Base-by-base conservation (phyloP, 2,888 invertebrate genomes). In the Watsonalla cultraria region DNA sequence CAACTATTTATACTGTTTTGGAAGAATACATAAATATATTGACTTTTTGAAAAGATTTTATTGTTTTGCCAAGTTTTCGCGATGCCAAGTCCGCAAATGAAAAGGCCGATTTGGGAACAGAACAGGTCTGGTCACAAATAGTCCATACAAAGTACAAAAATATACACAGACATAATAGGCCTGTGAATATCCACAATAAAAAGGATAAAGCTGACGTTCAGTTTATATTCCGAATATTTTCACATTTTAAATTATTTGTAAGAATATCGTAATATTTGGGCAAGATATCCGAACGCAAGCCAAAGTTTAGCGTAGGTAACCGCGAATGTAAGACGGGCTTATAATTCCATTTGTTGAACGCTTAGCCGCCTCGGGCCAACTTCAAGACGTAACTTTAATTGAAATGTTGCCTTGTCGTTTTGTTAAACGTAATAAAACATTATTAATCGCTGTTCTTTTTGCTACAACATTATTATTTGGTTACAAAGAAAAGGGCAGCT, bases 341-440 rank as follows among this genome's bases (percentile, higher is more conserved):
- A 77, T 79, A 80, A 78, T 77, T 77, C 71, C 76, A 80, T 80
- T 80, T 73, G 76, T 71, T 71, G 64, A 70, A 65, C 68, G 66
- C 60, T 65, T 65, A 69, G 67, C 66, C 63, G 61, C 64, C 59
- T 57, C 46, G 34, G 52, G 33, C 47, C 59, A 60, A 65, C 65
- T 67, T 64, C 60, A 66, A 66, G 64, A 68, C 66, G 59, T 64
- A 71, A 76, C 67, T 75, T 73, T 75, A 75, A 77, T 74, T 77
- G 75, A 76, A 75, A 76, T 70, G 70, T 70, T 66, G 72, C 71
- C 76, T 72, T 61, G 57, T 33, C 47, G 58, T 55, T 56, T 59
- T 57, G 57, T 62, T 57, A 61, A 65, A 64, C 54, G 57, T 68
- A 55, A 57, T 60, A 51, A 52, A 51, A 34, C 45, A 48, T 54